Evolutionary conservation across 2,113 vertebrate genomes (phyloP).

Genomic region (Atherinomorus stipes): DNA sequence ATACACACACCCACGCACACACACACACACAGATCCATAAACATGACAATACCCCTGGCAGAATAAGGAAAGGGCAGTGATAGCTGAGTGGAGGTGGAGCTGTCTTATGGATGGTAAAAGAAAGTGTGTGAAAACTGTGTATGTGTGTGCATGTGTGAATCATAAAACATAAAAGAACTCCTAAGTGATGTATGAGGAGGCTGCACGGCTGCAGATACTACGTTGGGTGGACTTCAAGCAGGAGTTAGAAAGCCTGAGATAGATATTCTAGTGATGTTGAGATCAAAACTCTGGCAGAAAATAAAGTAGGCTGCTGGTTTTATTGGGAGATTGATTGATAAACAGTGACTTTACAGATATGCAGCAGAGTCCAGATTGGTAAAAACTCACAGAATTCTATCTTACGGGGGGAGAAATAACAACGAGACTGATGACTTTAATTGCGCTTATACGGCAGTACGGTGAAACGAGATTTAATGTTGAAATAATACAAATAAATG

Average conservation of each 20-base stretch:
- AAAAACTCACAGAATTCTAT: slow-evolving; percentile 9
- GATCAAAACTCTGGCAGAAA: slow-evolving; percentile 60
- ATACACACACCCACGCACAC: slow-evolving; percentile 30
- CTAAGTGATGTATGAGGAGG: slow-evolving; percentile 62
- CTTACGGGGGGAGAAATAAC: background rate
- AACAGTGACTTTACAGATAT: slow-evolving; percentile 34
- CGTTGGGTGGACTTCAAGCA: slow-evolving; percentile 62
- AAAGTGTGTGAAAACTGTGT: slow-evolving; percentile 28
- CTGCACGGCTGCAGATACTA: slow-evolving; percentile 68
- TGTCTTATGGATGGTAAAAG: slow-evolving; percentile 46
- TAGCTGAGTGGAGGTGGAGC: slow-evolving; percentile 34
- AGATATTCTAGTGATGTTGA: slow-evolving; percentile 63
- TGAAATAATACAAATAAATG: slow-evolving; percentile 2
- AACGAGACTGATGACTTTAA: slow-evolving; percentile 4
- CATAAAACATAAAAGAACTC: slow-evolving; percentile 66
- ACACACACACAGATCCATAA: slow-evolving; percentile 51
- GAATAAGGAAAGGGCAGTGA: slow-evolving; percentile 28
- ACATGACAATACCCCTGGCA: slow-evolving; percentile 69
- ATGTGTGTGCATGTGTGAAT: slow-evolving; percentile 24
- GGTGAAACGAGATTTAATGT: background rate
- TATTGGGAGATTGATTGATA: slow-evolving; percentile 56
- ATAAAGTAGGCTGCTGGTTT: slow-evolving; percentile 34
- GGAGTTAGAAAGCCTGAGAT: slow-evolving; percentile 55
- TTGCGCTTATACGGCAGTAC: background rate
- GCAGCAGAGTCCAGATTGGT: slow-evolving; percentile 10